These are phyloP conservation scores for Lepidonotus clava DNA, from an alignment of 2,888 invertebrate genomes.

Conservation along the genomic window DNA sequence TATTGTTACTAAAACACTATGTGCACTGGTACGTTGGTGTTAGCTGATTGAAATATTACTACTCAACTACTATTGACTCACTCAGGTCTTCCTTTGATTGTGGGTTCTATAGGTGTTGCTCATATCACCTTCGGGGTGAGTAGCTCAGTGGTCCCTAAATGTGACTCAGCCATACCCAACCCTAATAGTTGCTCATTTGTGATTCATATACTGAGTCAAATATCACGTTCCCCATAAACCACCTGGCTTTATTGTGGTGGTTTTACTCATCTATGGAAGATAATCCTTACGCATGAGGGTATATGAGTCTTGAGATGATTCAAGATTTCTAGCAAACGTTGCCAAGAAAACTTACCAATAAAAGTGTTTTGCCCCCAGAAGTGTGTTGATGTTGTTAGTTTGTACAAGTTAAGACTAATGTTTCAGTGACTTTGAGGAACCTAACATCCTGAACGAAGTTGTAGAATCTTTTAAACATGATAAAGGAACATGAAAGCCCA, in stretches of 20 bases:
- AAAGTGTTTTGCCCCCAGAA: too few species aligned
- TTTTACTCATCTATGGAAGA: neutral
- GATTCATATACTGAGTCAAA: slow-evolving; percentile 5
- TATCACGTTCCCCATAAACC: neutral
- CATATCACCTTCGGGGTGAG: too few species aligned
- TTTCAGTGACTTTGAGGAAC: neutral
- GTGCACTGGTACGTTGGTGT: too few species aligned
- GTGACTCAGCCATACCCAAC: too few species aligned
- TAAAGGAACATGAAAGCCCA: neutral
- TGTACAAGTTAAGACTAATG: neutral
- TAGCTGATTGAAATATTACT: too few species aligned
- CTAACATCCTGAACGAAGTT: neutral
- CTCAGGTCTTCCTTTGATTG: too few species aligned
- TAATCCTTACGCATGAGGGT: neutral
- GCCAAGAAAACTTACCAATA: too few species aligned
- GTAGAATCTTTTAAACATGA: neutral
- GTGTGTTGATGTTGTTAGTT: neutral
- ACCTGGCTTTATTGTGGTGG: neutral
- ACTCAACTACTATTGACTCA: too few species aligned
- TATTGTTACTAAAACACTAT: too few species aligned
- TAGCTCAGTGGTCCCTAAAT: too few species aligned
- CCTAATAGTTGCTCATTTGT: neutral
- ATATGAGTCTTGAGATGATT: neutral
- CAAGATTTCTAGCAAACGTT: neutral
- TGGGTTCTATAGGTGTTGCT: too few species aligned